A percentile compares a stretch with the other conserved stretches of the same genome.
Conservation (phyloP, 1,140 invertebrate genomes). For the Trigoniulus corallinus region DNA sequence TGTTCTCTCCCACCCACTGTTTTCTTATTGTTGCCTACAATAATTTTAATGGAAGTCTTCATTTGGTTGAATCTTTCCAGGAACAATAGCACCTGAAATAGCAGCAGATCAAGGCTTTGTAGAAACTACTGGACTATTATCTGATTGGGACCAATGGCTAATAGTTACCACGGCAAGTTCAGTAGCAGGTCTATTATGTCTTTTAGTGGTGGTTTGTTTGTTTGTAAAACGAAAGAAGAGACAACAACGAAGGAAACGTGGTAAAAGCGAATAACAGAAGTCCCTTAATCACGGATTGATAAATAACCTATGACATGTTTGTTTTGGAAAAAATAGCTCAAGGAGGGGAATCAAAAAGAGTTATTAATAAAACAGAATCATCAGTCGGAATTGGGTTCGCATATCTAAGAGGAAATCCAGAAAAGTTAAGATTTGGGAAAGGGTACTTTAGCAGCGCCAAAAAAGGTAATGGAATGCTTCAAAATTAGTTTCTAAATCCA, state of each 20-base stretch:
- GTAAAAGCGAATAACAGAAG: background rate
- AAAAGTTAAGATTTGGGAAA: too few species aligned
- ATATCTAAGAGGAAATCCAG: too few species aligned
- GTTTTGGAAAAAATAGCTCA: too few species aligned
- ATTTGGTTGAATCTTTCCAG: too few species aligned
- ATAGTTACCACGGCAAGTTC: background rate
- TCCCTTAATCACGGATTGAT: background rate
- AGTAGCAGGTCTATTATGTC: background rate
- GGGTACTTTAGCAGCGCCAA: background rate
- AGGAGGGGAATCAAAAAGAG: too few species aligned
- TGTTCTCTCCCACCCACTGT: too few species aligned
- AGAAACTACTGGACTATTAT: background rate
- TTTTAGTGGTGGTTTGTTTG: background rate
- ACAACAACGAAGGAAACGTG: background rate
- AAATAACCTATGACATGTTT: too few species aligned
- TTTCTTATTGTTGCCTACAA: too few species aligned
- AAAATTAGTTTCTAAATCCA: background rate
- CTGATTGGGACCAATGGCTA: background rate
- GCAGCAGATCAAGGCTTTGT: background rate
- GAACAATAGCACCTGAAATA: slow-evolving; percentile 1
- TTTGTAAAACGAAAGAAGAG: slow-evolving; percentile 1
- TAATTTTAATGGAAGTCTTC: too few species aligned
- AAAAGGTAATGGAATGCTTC: background rate
- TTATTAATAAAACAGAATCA: too few species aligned
- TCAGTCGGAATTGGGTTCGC: too few species aligned